Evolutionary conservation across 2,113 vertebrate genomes (phyloP).

Genomic region (Pomatorhinus ruficollis): DNA sequence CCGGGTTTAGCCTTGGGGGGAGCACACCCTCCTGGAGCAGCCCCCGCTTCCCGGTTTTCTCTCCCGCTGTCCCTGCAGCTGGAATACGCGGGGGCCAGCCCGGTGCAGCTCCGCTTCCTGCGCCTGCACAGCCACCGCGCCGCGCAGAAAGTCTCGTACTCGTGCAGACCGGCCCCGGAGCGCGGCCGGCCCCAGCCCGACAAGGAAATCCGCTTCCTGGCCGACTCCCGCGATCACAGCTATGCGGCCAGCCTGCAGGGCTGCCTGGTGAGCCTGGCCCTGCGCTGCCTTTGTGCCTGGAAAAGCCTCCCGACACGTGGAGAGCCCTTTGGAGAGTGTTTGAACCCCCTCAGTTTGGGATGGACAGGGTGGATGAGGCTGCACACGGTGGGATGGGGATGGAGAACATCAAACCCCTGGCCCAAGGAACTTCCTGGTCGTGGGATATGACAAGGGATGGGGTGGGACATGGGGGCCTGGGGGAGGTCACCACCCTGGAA

Average conservation of each 20-base stretch:
- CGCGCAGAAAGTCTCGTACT: slow-evolving; percentile 80
- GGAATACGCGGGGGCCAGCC: slow-evolving; percentile 75
- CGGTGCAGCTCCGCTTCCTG: slow-evolving; percentile 88
- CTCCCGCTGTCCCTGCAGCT: slow-evolving; percentile 66
- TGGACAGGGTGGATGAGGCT: neutral
- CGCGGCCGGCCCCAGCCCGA: slow-evolving; percentile 34
- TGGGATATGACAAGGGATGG: neutral
- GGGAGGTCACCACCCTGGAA: neutral
- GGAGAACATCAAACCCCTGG: neutral
- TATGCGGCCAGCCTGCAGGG: slow-evolving; percentile 77
- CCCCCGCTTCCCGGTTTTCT: fast-evolving
- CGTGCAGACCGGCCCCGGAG: slow-evolving; percentile 67
- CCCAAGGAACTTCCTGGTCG: fast-evolving
- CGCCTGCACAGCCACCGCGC: slow-evolving; percentile 81
- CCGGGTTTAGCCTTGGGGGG: fast-evolving
- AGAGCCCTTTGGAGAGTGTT: fast-evolving
- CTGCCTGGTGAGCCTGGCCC: slow-evolving; percentile 76
- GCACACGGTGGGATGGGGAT: fast-evolving
- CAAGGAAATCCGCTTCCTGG: slow-evolving; percentile 80
- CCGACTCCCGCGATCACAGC: slow-evolving; percentile 78
- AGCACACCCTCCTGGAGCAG: neutral
- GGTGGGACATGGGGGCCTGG: fast-evolving
- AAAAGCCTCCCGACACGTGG: fast-evolving
- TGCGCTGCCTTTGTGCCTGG: fast-evolving
- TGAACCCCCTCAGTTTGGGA: neutral